Evolutionary conservation across 2,113 vertebrate species (phyloP), one percentile per base, ranked within the genome.

Genomic region (Galeopterus variegatus): DNA sequence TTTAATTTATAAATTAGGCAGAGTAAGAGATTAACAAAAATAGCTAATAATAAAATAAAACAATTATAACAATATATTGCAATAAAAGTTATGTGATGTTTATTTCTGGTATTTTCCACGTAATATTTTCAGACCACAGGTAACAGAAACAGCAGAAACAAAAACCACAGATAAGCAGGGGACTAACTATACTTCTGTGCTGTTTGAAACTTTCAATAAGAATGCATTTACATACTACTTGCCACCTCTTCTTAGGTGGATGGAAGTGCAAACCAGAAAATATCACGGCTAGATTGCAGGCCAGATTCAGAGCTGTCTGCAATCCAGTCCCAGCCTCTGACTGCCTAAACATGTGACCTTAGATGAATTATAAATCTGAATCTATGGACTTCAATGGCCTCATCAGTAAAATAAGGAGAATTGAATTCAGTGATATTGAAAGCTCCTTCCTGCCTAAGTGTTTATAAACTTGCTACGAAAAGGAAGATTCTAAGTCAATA

Each of bases 401-500:
- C n/a, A 87, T 75, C 17, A 88, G 70, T 75, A 75, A 77, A 92
- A 56, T 81, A 91, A 72, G 7, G 4, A 33, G 4, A 79, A 79
- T 4, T 79, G 3, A 93, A 82, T 88, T 70, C 76, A 77, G 28
- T 60, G 28, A 65, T 79, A 54, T 33, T 36, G 83, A 54, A 70
- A 86, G 24, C 18, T 62, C 36, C 52, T 85, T 69, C n/a, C 24
- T n/a, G n/a, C n/a, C n/a, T 33, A 36, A 31, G 24, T 56, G 33
- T 92, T 73, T 60, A 65, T 54, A 70, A 69, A n/a, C 75, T 91
- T 69, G 91, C 70, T 58, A 23, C 79, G 21, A 67, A 93, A 93
- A 88, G n/a, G 15, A 88, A 94, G 24, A 92, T 80, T 85, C 50
- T 87, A 87, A 54, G 26, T 48, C 56, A 88, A 36, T 77, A 24